Base-by-base conservation (phyloP, 1,140 invertebrate species). In the Hypothenemus hampei region DNA sequence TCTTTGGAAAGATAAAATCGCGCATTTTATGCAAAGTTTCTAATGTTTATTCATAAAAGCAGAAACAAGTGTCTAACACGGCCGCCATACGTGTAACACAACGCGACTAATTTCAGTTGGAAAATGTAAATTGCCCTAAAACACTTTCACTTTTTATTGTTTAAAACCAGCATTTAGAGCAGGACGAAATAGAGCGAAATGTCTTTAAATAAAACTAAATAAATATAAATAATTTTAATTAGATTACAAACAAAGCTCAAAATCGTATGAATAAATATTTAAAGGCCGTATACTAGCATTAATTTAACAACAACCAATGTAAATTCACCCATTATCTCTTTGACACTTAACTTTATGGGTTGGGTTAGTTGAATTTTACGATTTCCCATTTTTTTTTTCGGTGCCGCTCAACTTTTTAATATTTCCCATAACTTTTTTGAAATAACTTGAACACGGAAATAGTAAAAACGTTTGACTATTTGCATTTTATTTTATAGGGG, bases 391-490 rank as follows among this genome's bases (percentile, higher is more conserved):
- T 53, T 53, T 44, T 53, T 51, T 40, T 35, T 11, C 22, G n/a
- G 29, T 53, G 39, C 24, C 26, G 33, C 26, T 48, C 37, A 43
- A 44, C 8, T 37, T 13, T 21, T 18, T 24, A 51, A 41, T 52
- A 29, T 53, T 53, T 33, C 33, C 33, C n/a, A 53, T 35, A 21
- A 24, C 26, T 22, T 44, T 43, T 53, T 53, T 22, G 41, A 53
- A 44, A 53, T 53, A 53, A 33, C 44, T 53, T 51, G 36, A 21
- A 53, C 51, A 35, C 51, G 51, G 51, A 53, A 53, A 53, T 44
- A 15, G 36, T 53, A 15, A 51, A 48, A 48, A 48, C 19, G 46
- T 33, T 22, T 22, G 29, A 13, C 29, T 37, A 23, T 21, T 35
- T 23, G 13, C 36, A 24, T 51, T 51, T 51, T 37, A 36, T 49